Evolutionary conservation across 2,888 invertebrate genomes (phyloP).

Genomic region (Drosophila melanosoma): DNA sequence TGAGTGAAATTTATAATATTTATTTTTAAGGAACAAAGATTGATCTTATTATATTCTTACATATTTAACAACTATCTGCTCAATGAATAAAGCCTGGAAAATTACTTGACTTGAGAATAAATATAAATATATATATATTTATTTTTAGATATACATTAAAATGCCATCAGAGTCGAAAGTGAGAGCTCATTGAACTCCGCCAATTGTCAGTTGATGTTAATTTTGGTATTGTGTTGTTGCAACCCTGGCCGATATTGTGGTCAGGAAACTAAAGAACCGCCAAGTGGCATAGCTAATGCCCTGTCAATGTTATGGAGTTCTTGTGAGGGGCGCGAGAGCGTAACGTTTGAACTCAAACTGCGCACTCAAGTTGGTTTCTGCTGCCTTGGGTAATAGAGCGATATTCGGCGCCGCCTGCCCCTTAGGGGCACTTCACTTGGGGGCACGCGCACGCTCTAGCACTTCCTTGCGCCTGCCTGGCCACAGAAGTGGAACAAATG

Average conservation of each 20-base stretch:
- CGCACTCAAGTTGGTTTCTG: neutral
- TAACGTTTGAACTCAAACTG: slow-evolving; percentile 63
- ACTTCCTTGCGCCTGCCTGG: slow-evolving; percentile 78
- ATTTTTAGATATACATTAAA: slow-evolving; percentile 5
- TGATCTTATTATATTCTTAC: neutral
- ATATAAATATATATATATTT: neutral
- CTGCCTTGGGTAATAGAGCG: slow-evolving; percentile 60
- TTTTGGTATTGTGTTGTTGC: slow-evolving; percentile 31
- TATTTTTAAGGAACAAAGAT: neutral
- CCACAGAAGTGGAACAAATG: slow-evolving; percentile 79
- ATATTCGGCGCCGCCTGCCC: slow-evolving; percentile 47
- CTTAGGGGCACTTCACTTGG: slow-evolving; percentile 27
- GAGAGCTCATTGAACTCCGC: slow-evolving; percentile 41
- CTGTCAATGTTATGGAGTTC: slow-evolving; percentile 49
- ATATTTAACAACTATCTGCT: neutral
- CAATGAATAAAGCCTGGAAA: neutral
- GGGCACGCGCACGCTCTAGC: slow-evolving; percentile 79
- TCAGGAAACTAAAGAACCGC: slow-evolving; percentile 47
- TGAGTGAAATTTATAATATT: neutral
- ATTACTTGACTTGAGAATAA: neutral
- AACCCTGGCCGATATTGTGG: slow-evolving; percentile 41
- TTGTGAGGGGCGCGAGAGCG: slow-evolving; percentile 68
- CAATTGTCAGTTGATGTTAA: slow-evolving; percentile 20
- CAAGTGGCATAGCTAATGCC: slow-evolving; percentile 70
- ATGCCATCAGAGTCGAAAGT: neutral